Conservation (phyloP, 2,888 invertebrate species). For the Fragum whitleyi region DNA sequence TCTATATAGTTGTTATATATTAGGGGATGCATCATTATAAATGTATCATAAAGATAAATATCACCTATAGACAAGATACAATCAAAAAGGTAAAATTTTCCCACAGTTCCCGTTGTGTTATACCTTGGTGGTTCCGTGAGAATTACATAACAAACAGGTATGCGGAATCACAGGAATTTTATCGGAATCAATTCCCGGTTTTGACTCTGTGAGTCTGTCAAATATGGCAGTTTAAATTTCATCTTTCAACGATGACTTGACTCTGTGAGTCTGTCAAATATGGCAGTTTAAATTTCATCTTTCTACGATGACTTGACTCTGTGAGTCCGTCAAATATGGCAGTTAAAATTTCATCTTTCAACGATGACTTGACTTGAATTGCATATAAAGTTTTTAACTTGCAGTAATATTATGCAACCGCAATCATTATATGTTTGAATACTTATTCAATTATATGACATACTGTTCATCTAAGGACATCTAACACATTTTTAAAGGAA, state of each 20-base stretch:
- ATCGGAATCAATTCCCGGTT: not conserved
- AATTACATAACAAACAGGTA: constrained; percentile 16
- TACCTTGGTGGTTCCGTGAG: constrained; percentile 23
- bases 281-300: too few species aligned
- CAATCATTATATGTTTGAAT: too few species aligned
- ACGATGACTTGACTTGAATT: not conserved
- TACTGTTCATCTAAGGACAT: too few species aligned
- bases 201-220: not conserved
- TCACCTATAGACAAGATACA: not conserved
- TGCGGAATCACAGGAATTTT: constrained; percentile 17
- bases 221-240: not conserved
- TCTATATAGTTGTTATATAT: too few species aligned
- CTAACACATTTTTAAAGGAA: too few species aligned
- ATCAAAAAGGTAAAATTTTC: constrained; percentile 7
- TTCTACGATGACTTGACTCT: not conserved
- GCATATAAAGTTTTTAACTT: too few species aligned
- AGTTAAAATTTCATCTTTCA: too few species aligned
- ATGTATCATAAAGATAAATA: not conserved
- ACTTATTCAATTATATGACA: too few species aligned
- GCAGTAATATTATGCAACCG: too few species aligned
- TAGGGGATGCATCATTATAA: not conserved
- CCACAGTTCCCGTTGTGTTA: constrained; percentile 1
- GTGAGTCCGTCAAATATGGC: not conserved
- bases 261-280: not conserved
- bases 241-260: not conserved